phyloP scores from a whole-genome alignment of 1,140 invertebrate species.

The Apocrypta bakeri region DNA sequence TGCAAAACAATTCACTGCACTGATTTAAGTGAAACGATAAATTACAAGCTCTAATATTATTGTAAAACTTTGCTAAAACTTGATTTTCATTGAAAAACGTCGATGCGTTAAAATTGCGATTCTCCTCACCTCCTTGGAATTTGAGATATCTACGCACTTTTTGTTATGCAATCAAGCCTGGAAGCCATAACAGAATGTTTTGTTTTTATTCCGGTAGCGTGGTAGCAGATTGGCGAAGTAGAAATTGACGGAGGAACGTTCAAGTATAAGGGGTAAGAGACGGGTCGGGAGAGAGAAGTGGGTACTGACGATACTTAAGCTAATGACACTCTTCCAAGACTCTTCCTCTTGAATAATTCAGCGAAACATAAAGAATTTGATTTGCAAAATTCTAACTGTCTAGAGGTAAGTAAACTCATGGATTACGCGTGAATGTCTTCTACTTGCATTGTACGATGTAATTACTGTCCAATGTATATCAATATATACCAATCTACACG shows the following conservation, averaged over 20 bases:
- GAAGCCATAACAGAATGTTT: background rate
- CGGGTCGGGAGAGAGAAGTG: background rate
- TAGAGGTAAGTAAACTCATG: background rate
- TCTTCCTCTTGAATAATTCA: conserved; percentile 50
- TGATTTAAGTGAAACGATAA: too few relatives aligned
- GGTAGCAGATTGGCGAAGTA: background rate
- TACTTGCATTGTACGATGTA: background rate
- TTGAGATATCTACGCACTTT: conserved; percentile 13
- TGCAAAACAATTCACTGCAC: background rate
- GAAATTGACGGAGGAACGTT: background rate
- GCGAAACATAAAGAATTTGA: conserved; percentile 39
- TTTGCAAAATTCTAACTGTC: conserved; percentile 39
- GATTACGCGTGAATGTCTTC: background rate
- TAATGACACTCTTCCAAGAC: conserved; percentile 51
- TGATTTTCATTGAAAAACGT: too few relatives aligned
- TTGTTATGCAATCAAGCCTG: background rate
- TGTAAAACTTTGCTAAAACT: too few relatives aligned
- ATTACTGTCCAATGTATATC: too few relatives aligned
- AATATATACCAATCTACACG: too few relatives aligned
- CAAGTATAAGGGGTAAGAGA: background rate
- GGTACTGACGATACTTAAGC: conserved; percentile 43
- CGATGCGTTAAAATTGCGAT: background rate
- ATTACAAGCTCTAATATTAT: too few relatives aligned
- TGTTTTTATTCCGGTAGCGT: conserved; percentile 24
- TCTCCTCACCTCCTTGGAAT: background rate